Evolutionary conservation across 2,797 vertebrate genomes (phyloP).

Genomic region (Onychomys torridus): DNA sequence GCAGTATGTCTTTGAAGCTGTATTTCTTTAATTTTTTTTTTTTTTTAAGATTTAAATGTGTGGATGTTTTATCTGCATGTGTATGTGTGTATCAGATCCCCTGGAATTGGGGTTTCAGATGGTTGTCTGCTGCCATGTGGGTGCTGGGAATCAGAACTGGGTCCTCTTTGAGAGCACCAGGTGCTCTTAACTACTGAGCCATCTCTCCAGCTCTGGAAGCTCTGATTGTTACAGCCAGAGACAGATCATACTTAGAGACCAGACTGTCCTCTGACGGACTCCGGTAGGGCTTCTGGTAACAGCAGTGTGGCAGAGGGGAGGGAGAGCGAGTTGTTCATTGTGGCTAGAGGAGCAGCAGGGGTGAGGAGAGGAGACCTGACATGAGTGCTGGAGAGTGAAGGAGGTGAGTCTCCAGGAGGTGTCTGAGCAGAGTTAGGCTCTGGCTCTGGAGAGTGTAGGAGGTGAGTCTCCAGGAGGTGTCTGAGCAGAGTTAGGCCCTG

Average conservation of each 20-base stretch:
- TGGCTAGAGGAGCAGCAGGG: too few relatives aligned
- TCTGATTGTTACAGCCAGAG: background rate
- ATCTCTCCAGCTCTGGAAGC: background rate
- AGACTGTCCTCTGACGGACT: background rate
- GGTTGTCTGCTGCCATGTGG: background rate
- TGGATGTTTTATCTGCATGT: background rate
- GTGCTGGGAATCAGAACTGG: background rate
- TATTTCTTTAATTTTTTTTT: background rate
- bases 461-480: too few relatives aligned
- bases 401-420: background rate
- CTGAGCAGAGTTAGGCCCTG: background rate
- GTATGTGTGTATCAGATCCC: background rate
- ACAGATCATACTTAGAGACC: background rate
- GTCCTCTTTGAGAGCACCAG: background rate
- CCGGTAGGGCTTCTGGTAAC: background rate
- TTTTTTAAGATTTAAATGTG: background rate
- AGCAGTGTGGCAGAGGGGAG: background rate
- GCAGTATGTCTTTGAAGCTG: background rate
- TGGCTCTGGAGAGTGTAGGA: background rate
- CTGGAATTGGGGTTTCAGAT: background rate
- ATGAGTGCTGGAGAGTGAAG: background rate
- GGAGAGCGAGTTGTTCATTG: too few relatives aligned
- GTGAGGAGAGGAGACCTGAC: accelerated
- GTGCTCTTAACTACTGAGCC: background rate
- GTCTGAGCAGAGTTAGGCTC: background rate